phyloP scores from a whole-genome alignment of 1,140 invertebrate species.

The Procambarus clarkii region DNA sequence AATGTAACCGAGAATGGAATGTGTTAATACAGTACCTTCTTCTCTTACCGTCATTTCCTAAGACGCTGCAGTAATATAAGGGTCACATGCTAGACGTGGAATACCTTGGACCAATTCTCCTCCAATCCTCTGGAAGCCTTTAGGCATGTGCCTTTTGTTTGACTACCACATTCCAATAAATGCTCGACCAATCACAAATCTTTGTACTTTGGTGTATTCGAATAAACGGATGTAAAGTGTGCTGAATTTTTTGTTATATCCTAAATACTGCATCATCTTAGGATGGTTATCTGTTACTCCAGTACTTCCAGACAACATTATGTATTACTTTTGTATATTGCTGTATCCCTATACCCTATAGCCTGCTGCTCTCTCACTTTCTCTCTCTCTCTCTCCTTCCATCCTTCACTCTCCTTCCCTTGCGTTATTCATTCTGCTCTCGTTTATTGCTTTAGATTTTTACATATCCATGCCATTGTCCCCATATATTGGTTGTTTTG shows the following conservation, averaged over 20 bases:
- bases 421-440: too few species aligned
- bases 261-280: too few species aligned
- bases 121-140: slow-evolving; percentile 25
- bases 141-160: slow-evolving; percentile 21
- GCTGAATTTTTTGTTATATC: background rate
- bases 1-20: background rate
- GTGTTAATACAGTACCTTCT: background rate
- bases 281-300: too few species aligned
- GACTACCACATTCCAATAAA: slow-evolving; percentile 24
- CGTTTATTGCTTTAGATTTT: too few species aligned
- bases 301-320: too few species aligned
- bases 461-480: too few species aligned
- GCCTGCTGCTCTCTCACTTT: too few species aligned
- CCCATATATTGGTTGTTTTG: too few species aligned
- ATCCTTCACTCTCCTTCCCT: too few species aligned
- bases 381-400: too few species aligned
- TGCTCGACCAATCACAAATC: slow-evolving; percentile 26
- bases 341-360: too few species aligned
- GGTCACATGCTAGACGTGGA: background rate
- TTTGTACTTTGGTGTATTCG: slow-evolving; percentile 36
- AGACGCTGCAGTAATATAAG: background rate
- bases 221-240: slow-evolving; percentile 14
- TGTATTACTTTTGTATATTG: too few species aligned
- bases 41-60: background rate
- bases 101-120: slow-evolving; percentile 28